These are phyloP conservation scores for Gambusia yucatana DNA, from an alignment of 2,797 vertebrate species.

Conservation along the genomic window DNA sequence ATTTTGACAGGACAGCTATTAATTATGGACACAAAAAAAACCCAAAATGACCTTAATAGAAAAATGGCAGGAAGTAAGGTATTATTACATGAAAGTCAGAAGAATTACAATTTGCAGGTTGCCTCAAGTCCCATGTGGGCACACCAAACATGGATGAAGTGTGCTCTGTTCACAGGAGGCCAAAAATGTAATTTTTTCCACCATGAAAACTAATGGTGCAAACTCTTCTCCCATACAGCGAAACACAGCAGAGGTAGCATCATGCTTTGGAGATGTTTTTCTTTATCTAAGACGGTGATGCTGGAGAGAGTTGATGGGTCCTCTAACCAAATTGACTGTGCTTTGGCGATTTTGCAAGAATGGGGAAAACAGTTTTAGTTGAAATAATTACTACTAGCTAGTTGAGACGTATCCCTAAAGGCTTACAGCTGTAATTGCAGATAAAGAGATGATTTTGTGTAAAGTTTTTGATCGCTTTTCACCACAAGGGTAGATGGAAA, in stretches of 20 bases:
- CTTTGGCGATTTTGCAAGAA: not conserved
- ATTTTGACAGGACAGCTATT: not conserved
- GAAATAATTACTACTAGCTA: not conserved
- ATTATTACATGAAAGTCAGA: not conserved
- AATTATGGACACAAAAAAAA: not conserved
- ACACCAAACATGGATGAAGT: not conserved
- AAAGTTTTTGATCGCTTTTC: not conserved
- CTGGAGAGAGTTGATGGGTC: not conserved
- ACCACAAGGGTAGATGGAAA: too few relatives aligned
- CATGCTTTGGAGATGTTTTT: not conserved
- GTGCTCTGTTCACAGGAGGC: not conserved
- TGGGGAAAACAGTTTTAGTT: not conserved
- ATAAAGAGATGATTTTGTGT: not conserved
- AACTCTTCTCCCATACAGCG: not conserved
- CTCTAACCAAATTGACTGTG: not conserved
- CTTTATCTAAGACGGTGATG: not conserved
- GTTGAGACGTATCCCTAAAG: not conserved
- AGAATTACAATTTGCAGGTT: not conserved
- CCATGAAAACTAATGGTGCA: not conserved
- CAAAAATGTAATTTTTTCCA: not conserved
- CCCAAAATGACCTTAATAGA: not conserved
- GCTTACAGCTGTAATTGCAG: not conserved
- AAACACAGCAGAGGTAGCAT: not conserved
- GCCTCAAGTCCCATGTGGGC: not conserved
- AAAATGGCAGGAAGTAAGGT: not conserved